Evolutionary conservation across 1,140 invertebrate species (phyloP).

Genomic region (Spodoptera litura): DNA sequence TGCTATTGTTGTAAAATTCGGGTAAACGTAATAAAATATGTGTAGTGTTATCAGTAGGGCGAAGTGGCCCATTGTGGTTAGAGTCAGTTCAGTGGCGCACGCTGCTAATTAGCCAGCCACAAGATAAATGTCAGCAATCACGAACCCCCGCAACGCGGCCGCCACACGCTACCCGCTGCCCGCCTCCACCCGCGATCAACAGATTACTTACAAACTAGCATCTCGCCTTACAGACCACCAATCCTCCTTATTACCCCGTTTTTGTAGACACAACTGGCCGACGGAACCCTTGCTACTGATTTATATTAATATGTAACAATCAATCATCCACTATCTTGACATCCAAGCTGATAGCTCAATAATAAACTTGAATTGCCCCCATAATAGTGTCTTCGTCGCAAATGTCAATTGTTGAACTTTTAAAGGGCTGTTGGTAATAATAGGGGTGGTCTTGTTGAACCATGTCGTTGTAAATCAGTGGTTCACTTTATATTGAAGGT

Average conservation of each 20-base stretch:
- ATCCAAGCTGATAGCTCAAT: slow-evolving; percentile 54
- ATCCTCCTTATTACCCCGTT: slow-evolving; percentile 50
- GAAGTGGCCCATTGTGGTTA: slow-evolving; percentile 50
- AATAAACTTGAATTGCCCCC: slow-evolving; percentile 59
- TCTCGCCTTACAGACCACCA: slow-evolving; percentile 55
- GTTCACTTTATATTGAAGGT: slow-evolving; percentile 60
- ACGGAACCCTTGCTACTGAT: slow-evolving; percentile 50
- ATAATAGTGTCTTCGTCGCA: slow-evolving; percentile 67
- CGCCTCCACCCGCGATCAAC: slow-evolving; percentile 50
- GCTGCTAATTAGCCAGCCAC: slow-evolving; percentile 71
- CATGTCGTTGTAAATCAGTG: slow-evolving; percentile 68
- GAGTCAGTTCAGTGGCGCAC: slow-evolving; percentile 49
- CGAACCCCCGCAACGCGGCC: slow-evolving; percentile 56
- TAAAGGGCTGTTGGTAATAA: slow-evolving; percentile 60
- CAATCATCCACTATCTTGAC: slow-evolving; percentile 63
- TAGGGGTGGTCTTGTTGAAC: slow-evolving; percentile 65
- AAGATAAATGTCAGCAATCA: slow-evolving; percentile 80
- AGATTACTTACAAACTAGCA: slow-evolving; percentile 62
- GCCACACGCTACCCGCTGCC: slow-evolving; percentile 45
- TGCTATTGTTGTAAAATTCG: neutral
- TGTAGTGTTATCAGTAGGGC: slow-evolving; percentile 1
- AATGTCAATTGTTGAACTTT: slow-evolving; percentile 79
- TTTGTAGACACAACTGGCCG: slow-evolving; percentile 33
- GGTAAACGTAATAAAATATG: slow-evolving; percentile 20
- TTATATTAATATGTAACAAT: slow-evolving; percentile 64